phyloP scores from a whole-genome alignment of 2,113 vertebrate genomes.

The Macheiramphus alcinus region DNA sequence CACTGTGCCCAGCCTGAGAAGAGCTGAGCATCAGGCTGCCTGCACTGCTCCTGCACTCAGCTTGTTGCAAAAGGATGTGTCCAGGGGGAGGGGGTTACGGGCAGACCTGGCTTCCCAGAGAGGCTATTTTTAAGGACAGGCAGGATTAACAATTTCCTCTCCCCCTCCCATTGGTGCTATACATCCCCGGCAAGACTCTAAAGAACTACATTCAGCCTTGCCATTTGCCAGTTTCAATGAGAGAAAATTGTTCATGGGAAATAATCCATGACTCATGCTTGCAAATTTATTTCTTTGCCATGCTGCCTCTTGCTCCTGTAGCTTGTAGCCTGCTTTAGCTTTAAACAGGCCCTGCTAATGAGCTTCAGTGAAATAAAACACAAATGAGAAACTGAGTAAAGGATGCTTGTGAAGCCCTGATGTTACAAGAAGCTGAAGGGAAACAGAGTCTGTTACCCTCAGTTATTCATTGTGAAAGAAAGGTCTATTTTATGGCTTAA shows the following conservation, averaged over 20 bases:
- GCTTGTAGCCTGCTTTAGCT: background rate
- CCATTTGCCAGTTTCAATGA: background rate
- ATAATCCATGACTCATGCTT: background rate
- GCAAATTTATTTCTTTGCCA: background rate
- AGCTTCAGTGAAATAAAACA: background rate
- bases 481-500: background rate
- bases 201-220: background rate
- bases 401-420: background rate
- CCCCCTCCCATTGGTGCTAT: background rate
- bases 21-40: background rate
- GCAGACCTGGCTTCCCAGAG: background rate
- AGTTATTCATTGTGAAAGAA: background rate
- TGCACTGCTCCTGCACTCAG: background rate
- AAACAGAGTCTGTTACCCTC: background rate
- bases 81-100: background rate
- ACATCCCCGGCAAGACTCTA: background rate
- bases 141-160: background rate
- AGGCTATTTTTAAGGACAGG: background rate
- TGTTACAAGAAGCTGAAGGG: background rate
- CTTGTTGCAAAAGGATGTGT: background rate
- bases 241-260: background rate
- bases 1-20: fast-evolving
- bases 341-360: background rate
- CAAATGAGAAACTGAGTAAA: background rate
- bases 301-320: background rate